A percentile compares a stretch with the other conserved stretches of the same genome.
Evolutionary conservation across 2,797 vertebrate species (phyloP).

Genomic region (Calcarius lapponicus): DNA sequence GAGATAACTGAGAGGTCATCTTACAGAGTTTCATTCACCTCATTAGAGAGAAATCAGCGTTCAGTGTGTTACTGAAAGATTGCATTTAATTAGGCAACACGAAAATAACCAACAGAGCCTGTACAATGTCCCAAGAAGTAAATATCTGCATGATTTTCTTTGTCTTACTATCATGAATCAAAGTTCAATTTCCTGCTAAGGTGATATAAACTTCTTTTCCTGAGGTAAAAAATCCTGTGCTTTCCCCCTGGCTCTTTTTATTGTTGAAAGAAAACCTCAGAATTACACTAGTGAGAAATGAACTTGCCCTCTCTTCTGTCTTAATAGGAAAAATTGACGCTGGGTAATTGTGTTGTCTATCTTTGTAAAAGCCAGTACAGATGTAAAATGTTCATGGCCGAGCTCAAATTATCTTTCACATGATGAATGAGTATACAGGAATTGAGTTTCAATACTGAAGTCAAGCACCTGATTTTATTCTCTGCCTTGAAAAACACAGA

Average conservation of each 20-base stretch:
- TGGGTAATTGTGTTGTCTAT: not conserved
- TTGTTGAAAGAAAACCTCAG: not conserved
- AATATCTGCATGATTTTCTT: not conserved
- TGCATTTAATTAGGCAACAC: not conserved
- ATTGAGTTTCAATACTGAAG: not conserved
- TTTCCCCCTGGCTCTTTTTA: not conserved
- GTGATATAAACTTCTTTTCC: not conserved
- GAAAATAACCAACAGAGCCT: not conserved
- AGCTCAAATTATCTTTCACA: conserved; percentile 8
- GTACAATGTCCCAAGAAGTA: not conserved
- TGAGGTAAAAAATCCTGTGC: not conserved
- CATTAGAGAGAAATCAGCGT: not conserved
- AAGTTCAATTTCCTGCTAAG: not conserved
- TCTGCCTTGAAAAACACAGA: not conserved
- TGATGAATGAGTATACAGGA: not conserved
- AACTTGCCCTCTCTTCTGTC: not conserved
- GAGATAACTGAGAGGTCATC: not conserved
- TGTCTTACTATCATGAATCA: not conserved
- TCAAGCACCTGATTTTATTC: not conserved
- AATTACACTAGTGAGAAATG: not conserved
- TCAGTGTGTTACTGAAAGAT: not conserved
- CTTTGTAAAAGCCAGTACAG: not conserved
- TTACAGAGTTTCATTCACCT: not conserved
- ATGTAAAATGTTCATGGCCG: not conserved
- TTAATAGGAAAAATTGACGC: not conserved